Evolutionary conservation across 2,113 vertebrate genomes (phyloP).

Genomic region (Myotis brandtii): DNA sequence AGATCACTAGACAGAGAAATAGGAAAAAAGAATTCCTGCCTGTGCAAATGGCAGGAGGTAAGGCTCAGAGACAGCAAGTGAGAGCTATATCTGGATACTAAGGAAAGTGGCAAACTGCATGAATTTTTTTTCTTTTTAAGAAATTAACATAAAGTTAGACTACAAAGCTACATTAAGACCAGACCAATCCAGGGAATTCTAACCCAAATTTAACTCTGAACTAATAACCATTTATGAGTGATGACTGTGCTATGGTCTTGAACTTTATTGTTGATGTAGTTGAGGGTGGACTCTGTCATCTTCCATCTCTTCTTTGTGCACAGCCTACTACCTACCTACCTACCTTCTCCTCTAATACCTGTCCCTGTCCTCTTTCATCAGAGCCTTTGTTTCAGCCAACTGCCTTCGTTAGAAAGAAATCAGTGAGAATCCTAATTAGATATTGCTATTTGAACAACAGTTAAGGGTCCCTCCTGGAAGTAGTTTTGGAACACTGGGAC

Average conservation of each 20-base stretch:
- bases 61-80: background rate
- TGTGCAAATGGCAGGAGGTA: background rate
- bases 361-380: background rate
- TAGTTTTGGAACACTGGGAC: background rate
- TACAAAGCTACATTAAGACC: background rate
- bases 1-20: background rate
- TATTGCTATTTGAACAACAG: background rate
- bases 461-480: background rate
- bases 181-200: background rate
- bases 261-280: background rate
- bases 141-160: background rate
- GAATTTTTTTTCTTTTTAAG: background rate
- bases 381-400: background rate
- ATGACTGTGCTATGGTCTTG: background rate
- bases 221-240: background rate
- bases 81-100: background rate
- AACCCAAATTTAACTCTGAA: background rate
- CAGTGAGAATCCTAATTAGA: background rate
- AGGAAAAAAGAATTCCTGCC: background rate
- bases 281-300: background rate
- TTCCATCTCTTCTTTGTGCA: background rate
- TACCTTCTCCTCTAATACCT: background rate
- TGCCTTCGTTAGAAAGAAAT: slow-evolving; percentile 12
- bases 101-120: background rate
- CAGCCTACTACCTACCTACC: background rate